phyloP scores from a whole-genome alignment of 2,113 vertebrate genomes.

The Pristiophorus japonicus region DNA sequence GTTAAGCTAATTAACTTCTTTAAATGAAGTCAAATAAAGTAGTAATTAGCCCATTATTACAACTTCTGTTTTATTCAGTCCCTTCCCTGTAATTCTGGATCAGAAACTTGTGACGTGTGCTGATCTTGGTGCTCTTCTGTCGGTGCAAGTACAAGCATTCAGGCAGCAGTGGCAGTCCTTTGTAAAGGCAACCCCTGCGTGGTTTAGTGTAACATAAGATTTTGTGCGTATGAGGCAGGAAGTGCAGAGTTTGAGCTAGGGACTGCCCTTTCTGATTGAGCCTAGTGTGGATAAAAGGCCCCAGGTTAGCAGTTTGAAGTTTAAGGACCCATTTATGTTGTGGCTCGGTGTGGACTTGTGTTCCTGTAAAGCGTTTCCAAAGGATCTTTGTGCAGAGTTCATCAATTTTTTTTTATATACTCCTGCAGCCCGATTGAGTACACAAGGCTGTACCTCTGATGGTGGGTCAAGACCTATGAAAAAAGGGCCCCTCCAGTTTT shows the following conservation, averaged over 20 bases:
- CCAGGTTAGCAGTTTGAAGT: neutral
- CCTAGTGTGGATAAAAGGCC: neutral
- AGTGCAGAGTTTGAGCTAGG: neutral
- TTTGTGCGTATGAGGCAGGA: neutral
- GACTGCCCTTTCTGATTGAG: neutral
- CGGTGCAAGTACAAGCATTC: neutral
- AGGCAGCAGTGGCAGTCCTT: neutral
- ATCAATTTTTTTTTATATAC: neutral
- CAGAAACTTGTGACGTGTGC: neutral
- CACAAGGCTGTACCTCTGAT: neutral
- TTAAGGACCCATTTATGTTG: neutral
- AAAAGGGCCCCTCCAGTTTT: neutral
- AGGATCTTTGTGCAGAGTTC: no score
- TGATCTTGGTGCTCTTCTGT: neutral
- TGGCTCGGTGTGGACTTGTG: neutral
- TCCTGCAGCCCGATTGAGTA: neutral
- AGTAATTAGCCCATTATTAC: slow-evolving; percentile 1
- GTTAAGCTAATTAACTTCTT: slow-evolving; percentile 28
- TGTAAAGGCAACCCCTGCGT: neutral
- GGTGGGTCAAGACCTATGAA: neutral
- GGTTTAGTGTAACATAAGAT: neutral
- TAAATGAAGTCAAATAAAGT: slow-evolving; percentile 28
- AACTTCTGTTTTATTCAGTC: neutral
- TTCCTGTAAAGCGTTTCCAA: neutral
- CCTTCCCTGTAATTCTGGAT: slow-evolving; percentile 5